Percentiles rank a stretch among this genome's conserved stretches.
phyloP scores from a whole-genome alignment of 2,888 invertebrate genomes.

The Ectemnius cavifrons region DNA sequence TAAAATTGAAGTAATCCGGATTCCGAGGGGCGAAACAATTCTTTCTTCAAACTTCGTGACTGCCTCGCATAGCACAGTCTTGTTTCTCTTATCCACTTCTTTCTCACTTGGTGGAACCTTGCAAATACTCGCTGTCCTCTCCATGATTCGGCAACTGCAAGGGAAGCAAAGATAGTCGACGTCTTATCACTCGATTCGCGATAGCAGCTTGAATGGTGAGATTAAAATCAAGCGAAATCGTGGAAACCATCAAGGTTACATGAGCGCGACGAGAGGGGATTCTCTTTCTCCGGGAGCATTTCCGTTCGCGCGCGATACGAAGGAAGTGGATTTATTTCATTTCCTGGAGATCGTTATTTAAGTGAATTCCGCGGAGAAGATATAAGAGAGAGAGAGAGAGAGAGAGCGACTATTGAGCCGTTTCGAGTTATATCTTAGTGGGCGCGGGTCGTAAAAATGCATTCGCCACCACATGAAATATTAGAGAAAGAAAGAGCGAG shows the following conservation, averaged over 20 bases:
- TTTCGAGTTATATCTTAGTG: conserved; percentile 29
- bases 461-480: conserved; percentile 49
- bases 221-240: conserved; percentile 15
- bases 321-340: conserved; percentile 28
- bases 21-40: too few relatives aligned
- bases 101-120: too few relatives aligned
- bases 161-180: too few relatives aligned
- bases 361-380: neutral
- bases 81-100: too few relatives aligned
- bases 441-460: conserved; percentile 37
- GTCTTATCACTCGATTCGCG: neutral
- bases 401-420: conserved; percentile 24
- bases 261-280: too few relatives aligned
- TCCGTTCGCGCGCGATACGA: neutral
- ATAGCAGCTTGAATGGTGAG: neutral
- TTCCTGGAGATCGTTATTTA: conserved; percentile 32
- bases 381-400: neutral
- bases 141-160: too few relatives aligned
- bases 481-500: conserved; percentile 16
- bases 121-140: too few relatives aligned
- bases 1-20: too few relatives aligned
- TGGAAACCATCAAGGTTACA: neutral
- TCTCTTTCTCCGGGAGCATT: neutral
- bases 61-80: too few relatives aligned
- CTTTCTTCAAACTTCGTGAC: too few relatives aligned